phyloP scores from a whole-genome alignment of 2,113 vertebrate genomes.

The Grammomys dolichurus region DNA sequence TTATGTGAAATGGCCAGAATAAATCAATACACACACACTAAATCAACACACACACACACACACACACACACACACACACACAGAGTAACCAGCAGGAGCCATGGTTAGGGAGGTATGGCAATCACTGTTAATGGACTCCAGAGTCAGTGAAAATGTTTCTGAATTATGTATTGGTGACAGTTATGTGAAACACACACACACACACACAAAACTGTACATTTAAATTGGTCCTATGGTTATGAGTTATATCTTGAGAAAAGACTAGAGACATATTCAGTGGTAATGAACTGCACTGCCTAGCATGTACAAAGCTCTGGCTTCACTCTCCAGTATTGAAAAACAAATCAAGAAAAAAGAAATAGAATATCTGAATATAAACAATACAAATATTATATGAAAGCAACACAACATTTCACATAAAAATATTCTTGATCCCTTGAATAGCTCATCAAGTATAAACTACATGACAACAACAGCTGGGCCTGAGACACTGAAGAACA shows the following conservation, averaged over 20 bases:
- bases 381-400: constrained; percentile 28
- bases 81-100: neutral
- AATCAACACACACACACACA: neutral
- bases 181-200: neutral
- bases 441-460: neutral
- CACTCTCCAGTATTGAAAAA: neutral
- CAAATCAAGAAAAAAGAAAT: neutral
- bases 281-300: neutral
- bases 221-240: neutral
- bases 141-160: neutral
- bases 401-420: neutral
- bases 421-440: neutral
- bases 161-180: neutral
- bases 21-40: neutral
- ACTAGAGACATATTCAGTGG: neutral
- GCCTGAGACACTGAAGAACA: neutral
- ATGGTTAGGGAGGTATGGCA: neutral
- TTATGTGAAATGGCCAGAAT: neutral
- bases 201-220: neutral
- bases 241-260: constrained; percentile 19
- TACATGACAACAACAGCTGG: neutral
- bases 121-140: neutral
- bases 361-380: neutral
- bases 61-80: neutral
- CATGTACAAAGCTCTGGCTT: neutral